Percentiles rank a stretch among this genome's conserved stretches.
Conservation (phyloP, 2,888 invertebrate genomes). For the Dioctria linearis region DNA sequence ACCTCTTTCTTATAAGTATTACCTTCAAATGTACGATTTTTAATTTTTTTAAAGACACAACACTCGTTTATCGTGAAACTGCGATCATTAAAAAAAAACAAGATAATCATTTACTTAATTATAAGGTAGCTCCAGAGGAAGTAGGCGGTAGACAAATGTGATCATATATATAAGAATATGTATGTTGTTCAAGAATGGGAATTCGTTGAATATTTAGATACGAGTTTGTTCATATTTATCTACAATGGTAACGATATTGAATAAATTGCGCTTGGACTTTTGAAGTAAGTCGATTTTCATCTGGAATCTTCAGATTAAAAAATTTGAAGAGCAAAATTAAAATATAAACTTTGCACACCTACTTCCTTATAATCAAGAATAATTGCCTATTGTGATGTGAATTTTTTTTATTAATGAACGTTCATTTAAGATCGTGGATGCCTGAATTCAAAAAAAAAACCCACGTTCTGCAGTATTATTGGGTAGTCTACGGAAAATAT, state of each 20-base stretch:
- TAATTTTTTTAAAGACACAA: background rate
- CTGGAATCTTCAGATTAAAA: constrained; percentile 11
- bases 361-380: background rate
- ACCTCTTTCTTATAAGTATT: background rate
- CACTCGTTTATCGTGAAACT: background rate
- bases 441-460: too few species aligned
- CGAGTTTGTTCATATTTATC: too few species aligned
- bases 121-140: background rate
- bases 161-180: background rate
- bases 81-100: constrained; percentile 9
- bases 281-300: background rate
- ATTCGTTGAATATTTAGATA: too few species aligned
- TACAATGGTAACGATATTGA: too few species aligned
- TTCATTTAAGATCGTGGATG: too few species aligned
- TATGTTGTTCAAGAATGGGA: background rate
- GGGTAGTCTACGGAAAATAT: too few species aligned
- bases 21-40: background rate
- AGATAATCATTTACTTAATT: background rate
- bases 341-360: background rate
- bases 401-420: background rate
- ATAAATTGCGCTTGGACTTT: background rate
- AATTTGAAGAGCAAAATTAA: background rate
- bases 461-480: too few species aligned
- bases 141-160: background rate
- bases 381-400: constrained; percentile 23